Conservation (phyloP, 2,113 vertebrate genomes). For the Anguilla rostrata region DNA sequence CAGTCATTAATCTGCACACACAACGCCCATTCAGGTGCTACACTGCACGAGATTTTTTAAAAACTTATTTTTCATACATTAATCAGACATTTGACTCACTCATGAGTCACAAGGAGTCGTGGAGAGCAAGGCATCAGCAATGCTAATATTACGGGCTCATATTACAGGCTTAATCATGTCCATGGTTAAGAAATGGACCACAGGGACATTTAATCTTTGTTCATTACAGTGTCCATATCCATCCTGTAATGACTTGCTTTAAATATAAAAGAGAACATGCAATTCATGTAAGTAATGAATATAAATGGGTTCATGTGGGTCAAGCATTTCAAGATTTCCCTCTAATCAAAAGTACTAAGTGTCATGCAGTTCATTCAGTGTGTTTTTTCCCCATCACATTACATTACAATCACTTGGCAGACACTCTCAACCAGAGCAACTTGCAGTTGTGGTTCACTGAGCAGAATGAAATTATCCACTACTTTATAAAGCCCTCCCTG, state of each 20-base stretch:
- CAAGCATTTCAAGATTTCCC: neutral
- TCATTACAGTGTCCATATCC: neutral
- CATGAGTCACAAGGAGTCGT: neutral
- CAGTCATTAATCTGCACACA: neutral
- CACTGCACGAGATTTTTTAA: neutral
- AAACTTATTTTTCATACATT: neutral
- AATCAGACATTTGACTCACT: neutral
- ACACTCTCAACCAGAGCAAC: no score
- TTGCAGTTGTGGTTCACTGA: no score
- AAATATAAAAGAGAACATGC: neutral
- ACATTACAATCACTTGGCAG: no score
- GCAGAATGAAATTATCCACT: no score
- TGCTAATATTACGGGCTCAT: neutral
- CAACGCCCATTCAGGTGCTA: neutral
- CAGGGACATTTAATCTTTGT: neutral
- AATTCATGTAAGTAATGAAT: neutral
- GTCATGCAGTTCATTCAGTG: no score
- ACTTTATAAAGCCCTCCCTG: no score
- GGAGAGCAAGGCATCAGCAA: neutral
- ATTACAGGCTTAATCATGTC: neutral
- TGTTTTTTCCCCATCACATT: no score
- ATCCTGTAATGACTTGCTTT: neutral
- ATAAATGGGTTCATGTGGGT: neutral
- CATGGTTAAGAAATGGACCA: neutral
- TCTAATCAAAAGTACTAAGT: neutral